Evolutionary conservation across 2,797 vertebrate genomes (phyloP).

Genomic region (Fringilla coelebs): DNA sequence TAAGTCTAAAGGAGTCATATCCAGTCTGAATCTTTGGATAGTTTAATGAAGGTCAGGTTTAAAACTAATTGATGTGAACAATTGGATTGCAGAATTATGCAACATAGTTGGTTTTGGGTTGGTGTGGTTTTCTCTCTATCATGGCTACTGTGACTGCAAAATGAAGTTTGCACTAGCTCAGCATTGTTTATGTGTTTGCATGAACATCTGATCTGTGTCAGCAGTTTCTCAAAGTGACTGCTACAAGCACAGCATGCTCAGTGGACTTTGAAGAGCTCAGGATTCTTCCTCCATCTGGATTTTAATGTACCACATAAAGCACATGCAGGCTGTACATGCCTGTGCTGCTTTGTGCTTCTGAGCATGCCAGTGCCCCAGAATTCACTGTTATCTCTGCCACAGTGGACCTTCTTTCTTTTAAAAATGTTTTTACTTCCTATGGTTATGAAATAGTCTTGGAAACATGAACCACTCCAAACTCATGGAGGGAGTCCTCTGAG

Average conservation of each 20-base stretch:
- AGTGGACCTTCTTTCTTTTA: not conserved
- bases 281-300: not conserved
- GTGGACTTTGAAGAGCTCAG: not conserved
- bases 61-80: not conserved
- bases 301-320: too few relatives aligned
- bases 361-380: not conserved
- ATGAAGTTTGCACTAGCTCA: not conserved
- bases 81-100: not conserved
- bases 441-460: not conserved
- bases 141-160: not conserved
- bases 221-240: not conserved
- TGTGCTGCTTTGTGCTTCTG: not conserved
- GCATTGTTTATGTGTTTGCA: not conserved
- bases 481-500: not conserved
- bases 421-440: not conserved
- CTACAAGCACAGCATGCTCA: not conserved
- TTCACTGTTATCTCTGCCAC: not conserved
- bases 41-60: not conserved
- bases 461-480: not conserved
- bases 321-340: accelerated
- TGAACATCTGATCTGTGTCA: not conserved
- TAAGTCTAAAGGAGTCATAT: not conserved
- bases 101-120: not conserved
- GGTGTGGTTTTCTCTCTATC: not conserved
- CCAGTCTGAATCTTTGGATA: not conserved